Conservation (phyloP, 1,140 invertebrate genomes). For the Mycetomoellerius zeteki region DNA sequence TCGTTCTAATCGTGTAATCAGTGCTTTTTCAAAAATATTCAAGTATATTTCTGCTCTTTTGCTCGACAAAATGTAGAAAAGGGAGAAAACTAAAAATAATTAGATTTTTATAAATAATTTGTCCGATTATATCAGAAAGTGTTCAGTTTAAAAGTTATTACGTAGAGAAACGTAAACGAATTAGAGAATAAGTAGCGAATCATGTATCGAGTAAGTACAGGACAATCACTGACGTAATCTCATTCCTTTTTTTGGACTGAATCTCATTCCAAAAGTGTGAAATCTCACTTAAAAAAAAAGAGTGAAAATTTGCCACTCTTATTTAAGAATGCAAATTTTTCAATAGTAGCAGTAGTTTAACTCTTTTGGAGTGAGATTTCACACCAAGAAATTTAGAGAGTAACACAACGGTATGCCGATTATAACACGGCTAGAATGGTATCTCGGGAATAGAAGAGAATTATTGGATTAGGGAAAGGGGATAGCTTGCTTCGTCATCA, state of each 20-base stretch:
- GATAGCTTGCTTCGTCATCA: conserved; percentile 81
- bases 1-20: background rate
- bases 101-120: background rate
- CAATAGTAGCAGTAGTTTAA: too few species aligned
- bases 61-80: background rate
- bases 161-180: background rate
- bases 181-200: background rate
- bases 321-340: too few species aligned
- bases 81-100: background rate
- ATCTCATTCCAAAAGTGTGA: too few species aligned
- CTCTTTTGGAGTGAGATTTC: too few species aligned
- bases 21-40: conserved; percentile 22
- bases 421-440: conserved; percentile 60
- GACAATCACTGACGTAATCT: background rate
- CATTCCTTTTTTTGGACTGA: too few species aligned
- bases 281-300: too few species aligned
- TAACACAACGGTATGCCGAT: conserved; percentile 11
- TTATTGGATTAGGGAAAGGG: conserved; percentile 81
- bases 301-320: too few species aligned
- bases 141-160: background rate
- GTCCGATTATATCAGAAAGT: background rate
- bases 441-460: conserved; percentile 65
- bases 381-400: too few species aligned
- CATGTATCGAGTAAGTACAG: too few species aligned
- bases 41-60: background rate